phyloP scores from a whole-genome alignment of 92 coral and sea anemone genomes.

The Palythoa heliodiscus region DNA sequence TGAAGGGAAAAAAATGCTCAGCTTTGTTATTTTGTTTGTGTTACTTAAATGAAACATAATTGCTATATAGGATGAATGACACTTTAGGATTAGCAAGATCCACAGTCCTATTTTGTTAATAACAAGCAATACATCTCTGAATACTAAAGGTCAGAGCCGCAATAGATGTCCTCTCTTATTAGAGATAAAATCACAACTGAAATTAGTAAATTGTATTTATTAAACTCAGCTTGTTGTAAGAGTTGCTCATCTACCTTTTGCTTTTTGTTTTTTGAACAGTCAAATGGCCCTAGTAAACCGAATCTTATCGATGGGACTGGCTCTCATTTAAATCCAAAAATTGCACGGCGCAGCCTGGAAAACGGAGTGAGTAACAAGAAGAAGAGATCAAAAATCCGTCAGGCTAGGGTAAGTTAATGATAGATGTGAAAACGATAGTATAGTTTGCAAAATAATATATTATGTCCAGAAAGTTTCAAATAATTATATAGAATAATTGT shows the following conservation, averaged over 20 bases:
- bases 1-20: conserved; percentile 20
- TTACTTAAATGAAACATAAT: conserved; percentile 28
- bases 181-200: neutral
- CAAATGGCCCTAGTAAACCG: conserved; percentile 77
- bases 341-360: conserved; percentile 72
- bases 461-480: too few species aligned
- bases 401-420: conserved; percentile 69
- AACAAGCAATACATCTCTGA: neutral
- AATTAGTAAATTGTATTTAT: neutral
- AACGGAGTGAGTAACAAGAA: conserved; percentile 84
- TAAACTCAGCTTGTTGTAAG: neutral
- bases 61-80: conserved; percentile 1
- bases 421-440: too few species aligned
- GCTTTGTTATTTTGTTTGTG: conserved; percentile 20
- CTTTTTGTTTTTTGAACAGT: conserved; percentile 41
- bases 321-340: conserved; percentile 64
- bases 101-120: neutral
- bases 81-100: conserved; percentile 21
- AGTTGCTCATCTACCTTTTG: neutral
- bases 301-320: conserved; percentile 57
- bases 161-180: neutral
- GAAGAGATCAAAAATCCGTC: conserved; percentile 75
- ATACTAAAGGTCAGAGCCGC: neutral
- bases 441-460: too few species aligned
- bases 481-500: neutral